Base-by-base conservation (phyloP, 1,140 invertebrate genomes). In the Zaprionus taronus region DNA sequence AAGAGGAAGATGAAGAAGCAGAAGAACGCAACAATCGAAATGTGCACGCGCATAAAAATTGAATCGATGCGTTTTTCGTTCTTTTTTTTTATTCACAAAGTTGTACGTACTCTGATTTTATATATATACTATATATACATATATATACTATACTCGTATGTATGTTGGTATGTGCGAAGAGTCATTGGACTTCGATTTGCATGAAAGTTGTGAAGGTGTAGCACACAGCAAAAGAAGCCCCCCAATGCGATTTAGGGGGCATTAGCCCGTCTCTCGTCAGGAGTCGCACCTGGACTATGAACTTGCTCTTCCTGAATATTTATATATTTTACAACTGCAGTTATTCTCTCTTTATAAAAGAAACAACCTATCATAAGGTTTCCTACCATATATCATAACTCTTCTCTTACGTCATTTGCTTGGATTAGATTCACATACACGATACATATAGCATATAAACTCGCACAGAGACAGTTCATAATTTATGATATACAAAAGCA, bases 41-140 rank as follows among this genome's bases (percentile, higher is more conserved):
- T 47, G 60, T 65, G 69, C 58, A 79, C 22, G 57, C 62, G 57
- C 57, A 80, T 74, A 64, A 80, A 77, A 75, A 71, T 83, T 69
- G 69, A 75, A 71, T 83, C 69, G 68, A 83, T 83, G 67, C 69
- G 69, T 81, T 81, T 74, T 77, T 81, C 81, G 73, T 74, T 74
- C 69, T 65, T 81, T 81, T 51, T 51, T 22, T 7, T 20, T 49
- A 15, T 53, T 15, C 24, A 34, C 28, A 34, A 57, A 57, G 51
- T 55, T 55, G 51, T 34, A 55, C 26, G 44, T 36, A 51, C 34
- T 69, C 44, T 36, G 38, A 47, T 47, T 47, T 34, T 57, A 49
- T 69, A 22, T 53, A 28, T 62, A 61, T 26, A 58, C 17, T 53
- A 55, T 53, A 51, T 20, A n/a, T 57, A 47, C 11, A 12, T 55